Conservation (phyloP, 1,140 invertebrate genomes). For the Bombus balteatus region DNA sequence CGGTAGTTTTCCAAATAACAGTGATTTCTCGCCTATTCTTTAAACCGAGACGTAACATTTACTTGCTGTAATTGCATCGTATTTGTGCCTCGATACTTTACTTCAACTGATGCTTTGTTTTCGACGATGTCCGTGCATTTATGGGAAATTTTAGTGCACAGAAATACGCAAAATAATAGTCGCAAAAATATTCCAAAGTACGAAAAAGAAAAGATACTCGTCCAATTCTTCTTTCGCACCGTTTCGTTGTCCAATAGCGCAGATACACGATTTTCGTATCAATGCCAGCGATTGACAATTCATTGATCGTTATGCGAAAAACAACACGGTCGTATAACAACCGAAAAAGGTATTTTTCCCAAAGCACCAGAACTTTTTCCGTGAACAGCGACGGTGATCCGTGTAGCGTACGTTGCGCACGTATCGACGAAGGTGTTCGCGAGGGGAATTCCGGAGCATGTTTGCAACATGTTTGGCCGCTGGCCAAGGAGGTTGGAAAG, state of each 20-base stretch:
- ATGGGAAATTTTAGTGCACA: background rate
- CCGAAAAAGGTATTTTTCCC: background rate
- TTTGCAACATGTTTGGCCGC: constrained; percentile 72
- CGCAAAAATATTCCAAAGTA: no score
- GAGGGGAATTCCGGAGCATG: constrained; percentile 65
- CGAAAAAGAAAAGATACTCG: no score
- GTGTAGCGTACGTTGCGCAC: constrained; percentile 36
- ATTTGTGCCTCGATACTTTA: background rate
- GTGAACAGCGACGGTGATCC: background rate
- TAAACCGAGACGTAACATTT: background rate
- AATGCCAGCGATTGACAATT: no score
- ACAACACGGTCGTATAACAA: background rate
- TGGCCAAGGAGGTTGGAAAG: constrained; percentile 76
- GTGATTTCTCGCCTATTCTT: background rate
- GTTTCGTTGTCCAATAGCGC: no score
- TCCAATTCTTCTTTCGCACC: no score
- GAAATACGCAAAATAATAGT: no score
- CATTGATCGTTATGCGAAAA: background rate
- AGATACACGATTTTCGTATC: no score
- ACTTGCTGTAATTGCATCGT: background rate
- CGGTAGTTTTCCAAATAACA: background rate
- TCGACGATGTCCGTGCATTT: rapidly evolving
- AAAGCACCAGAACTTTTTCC: background rate
- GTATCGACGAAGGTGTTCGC: constrained; percentile 62
- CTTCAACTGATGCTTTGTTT: rapidly evolving